Percentiles rank a stretch among this genome's conserved stretches.
These are phyloP conservation scores for Limanda limanda DNA, from an alignment of 2,113 vertebrate genomes.

Conservation along the genomic window DNA sequence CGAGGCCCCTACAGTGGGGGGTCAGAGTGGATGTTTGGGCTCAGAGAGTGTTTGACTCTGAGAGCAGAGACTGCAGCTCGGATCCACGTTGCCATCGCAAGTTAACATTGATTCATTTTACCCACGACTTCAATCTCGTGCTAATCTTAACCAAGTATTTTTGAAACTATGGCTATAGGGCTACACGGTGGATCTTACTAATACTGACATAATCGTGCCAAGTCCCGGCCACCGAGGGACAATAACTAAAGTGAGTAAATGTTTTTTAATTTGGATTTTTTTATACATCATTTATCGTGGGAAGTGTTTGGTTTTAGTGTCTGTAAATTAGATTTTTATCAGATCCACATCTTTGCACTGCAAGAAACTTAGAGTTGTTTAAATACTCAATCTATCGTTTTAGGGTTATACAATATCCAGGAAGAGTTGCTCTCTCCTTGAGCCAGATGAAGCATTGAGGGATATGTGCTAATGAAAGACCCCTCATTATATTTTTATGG, in stretches of 20 bases:
- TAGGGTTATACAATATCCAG: not conserved
- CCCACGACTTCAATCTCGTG: not conserved
- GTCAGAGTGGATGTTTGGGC: not conserved
- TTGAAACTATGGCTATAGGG: not conserved
- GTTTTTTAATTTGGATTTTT: not conserved
- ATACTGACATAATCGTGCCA: not conserved
- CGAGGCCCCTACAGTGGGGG: not conserved
- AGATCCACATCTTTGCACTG: not conserved
- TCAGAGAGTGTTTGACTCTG: not conserved
- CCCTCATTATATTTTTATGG: not conserved
- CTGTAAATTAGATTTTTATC: conserved; percentile 5
- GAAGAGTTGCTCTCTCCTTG: not conserved
- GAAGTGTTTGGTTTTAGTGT: not conserved
- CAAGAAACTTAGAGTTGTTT: not conserved
- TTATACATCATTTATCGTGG: not conserved
- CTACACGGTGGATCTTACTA: not conserved
- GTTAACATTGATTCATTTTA: not conserved
- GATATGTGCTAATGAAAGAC: not conserved
- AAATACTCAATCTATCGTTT: not conserved
- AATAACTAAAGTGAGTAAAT: not conserved
- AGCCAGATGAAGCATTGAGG: not conserved
- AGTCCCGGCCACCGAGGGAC: not conserved
- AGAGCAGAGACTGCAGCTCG: not conserved
- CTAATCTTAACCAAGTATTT: not conserved
- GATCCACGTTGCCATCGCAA: not conserved